Evolutionary conservation across 1,140 invertebrate species (phyloP), one percentile per base, ranked within the genome.

Genomic region (Eciton burchellii): DNA sequence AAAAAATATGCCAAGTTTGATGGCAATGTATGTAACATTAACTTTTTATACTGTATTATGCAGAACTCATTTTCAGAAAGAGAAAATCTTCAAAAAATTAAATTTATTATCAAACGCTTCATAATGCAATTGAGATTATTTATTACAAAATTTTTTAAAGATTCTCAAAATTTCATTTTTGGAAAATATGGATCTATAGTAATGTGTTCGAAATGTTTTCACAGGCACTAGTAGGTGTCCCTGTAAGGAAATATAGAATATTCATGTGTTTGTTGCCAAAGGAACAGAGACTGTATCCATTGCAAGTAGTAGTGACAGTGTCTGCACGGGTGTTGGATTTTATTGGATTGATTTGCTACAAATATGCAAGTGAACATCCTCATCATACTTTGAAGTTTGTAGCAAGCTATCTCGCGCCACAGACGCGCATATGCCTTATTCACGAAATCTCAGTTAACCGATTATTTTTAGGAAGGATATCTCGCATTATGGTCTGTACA

Each of bases 291-390:
- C 96, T 96, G 83, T 99, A 98, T 94, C 98, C 98, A 0, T 94
- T 99, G 89, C 94, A 96, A 90, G 96, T 99, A 21, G 95, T 95
- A 84, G 97, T 98, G 47, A 94, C 98, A 73, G 95, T 96, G 35
- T 96, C 95, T 89, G 98, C 98, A 24, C 98, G 97, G 94, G 97
- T 99, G 45, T 94, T 96, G 85, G 98, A 99, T 91, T 95, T 99
- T n/a, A 98, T 99, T 93, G 98, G 98, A 21, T 95, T 99, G 21
- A 98, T 98, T 87, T 98, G 98, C 93, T 98, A 97, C 90, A 97
- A 97, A 94, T 96, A 94, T 84, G 92, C 94, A 26, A 91, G 89
- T 68, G 93, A 94, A 84, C 91, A 95, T 93, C 92, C 93, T 8
- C 91, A 94, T 88, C 91, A 93, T 77, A 89, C 88, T 63, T 86